phyloP scores from a whole-genome alignment of 1,140 invertebrate genomes.

The Subanguina moxae region DNA sequence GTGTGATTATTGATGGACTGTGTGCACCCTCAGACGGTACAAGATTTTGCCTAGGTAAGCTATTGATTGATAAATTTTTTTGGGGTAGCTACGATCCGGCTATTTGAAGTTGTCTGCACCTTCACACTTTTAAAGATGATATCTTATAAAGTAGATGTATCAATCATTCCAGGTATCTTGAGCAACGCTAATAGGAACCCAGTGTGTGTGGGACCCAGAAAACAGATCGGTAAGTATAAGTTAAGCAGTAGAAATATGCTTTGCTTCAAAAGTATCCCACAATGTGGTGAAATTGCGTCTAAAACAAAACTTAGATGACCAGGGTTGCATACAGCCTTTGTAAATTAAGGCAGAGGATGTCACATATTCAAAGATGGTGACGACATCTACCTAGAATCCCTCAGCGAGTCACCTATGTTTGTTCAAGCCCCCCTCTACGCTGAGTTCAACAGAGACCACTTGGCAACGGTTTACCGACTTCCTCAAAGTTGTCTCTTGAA shows the following conservation, averaged over 20 bases:
- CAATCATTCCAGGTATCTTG: constrained; percentile 22
- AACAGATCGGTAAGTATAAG: constrained; percentile 27
- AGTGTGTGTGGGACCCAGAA: constrained; percentile 19
- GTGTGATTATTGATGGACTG: constrained; percentile 29
- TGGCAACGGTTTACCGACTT: constrained; percentile 30
- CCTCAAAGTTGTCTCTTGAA: constrained; percentile 22
- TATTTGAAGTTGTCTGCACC: too few relatives aligned
- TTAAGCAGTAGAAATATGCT: too few relatives aligned
- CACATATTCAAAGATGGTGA: constrained; percentile 92
- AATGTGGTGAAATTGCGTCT: too few relatives aligned
- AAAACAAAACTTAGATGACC: too few relatives aligned
- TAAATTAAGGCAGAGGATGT: constrained; percentile 69
- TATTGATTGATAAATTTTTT: not conserved
- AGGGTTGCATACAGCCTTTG: not conserved
- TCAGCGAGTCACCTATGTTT: constrained; percentile 94
- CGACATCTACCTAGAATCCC: constrained; percentile 95
- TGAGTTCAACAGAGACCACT: constrained; percentile 9
- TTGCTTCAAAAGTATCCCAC: too few relatives aligned
- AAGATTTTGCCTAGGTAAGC: constrained; percentile 21
- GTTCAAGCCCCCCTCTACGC: constrained; percentile 77
- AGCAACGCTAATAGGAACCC: constrained; percentile 21
- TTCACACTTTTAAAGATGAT: too few relatives aligned
- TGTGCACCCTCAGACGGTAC: constrained; percentile 32
- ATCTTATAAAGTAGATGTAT: too few relatives aligned
- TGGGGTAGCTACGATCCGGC: too few relatives aligned